These are phyloP conservation scores for Holothuria leucospilota DNA, from an alignment of 53 echinoderm and acorn worm species.

Conservation along the genomic window DNA sequence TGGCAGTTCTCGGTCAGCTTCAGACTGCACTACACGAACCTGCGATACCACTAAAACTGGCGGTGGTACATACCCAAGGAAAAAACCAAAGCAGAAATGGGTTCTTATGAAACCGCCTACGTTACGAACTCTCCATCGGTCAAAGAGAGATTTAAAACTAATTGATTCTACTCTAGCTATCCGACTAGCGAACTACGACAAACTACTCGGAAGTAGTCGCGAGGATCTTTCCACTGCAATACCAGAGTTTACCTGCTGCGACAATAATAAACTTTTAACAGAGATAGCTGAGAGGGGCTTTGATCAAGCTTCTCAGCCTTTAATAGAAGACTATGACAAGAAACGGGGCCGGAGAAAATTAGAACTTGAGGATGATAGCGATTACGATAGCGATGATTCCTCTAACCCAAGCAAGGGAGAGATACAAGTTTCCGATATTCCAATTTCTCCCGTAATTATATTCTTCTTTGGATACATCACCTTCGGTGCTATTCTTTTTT, in stretches of 20 bases:
- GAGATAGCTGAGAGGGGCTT: constrained; percentile 71
- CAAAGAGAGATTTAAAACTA: constrained; percentile 73
- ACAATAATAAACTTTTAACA: constrained; percentile 57
- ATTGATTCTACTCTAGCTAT: constrained; percentile 85
- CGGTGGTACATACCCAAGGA: constrained; percentile 56
- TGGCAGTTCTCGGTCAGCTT: constrained; percentile 30
- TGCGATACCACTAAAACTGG: constrained; percentile 29
- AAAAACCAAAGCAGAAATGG: constrained; percentile 57
- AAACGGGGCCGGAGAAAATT: constrained; percentile 48
- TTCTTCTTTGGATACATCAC: constrained; percentile 92
- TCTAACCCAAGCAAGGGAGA: constrained; percentile 58
- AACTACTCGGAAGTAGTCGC: constrained; percentile 90
- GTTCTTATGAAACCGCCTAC: constrained; percentile 84
- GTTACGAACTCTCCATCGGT: constrained; percentile 75
- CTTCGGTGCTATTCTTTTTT: constrained; percentile 90
- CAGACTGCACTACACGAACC: constrained; percentile 39
- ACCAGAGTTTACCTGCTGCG: constrained; percentile 73
- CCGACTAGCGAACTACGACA: constrained; percentile 88
- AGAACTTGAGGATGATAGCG: constrained; percentile 58
- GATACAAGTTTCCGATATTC: constrained; percentile 84
- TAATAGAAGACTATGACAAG: constrained; percentile 32
- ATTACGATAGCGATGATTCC: constrained; percentile 76
- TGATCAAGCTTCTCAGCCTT: constrained; percentile 59
- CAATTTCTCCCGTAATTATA: constrained; percentile 90
- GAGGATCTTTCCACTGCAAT: constrained; percentile 85